These are phyloP conservation scores for Nicator chloris DNA, from an alignment of 2,113 vertebrate species.

Conservation along the genomic window DNA sequence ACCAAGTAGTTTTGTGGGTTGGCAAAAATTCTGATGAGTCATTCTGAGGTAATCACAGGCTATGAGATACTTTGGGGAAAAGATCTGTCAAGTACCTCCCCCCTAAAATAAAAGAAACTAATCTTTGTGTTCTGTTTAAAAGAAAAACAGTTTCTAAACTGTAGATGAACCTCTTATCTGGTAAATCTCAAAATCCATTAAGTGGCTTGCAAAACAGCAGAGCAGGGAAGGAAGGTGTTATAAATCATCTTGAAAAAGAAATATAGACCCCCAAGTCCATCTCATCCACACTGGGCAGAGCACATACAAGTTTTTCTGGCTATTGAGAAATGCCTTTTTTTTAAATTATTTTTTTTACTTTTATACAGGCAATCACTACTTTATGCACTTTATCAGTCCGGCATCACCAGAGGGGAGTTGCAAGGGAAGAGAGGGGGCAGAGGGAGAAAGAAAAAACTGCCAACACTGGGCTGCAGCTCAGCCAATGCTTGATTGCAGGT, in stretches of 20 bases:
- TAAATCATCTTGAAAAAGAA: conserved; percentile 35
- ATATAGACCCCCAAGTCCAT: neutral
- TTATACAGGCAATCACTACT: neutral
- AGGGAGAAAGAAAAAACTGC: conserved; percentile 43
- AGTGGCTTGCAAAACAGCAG: neutral
- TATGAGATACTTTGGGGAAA: neutral
- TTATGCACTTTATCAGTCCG: neutral
- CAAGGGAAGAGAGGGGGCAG: neutral
- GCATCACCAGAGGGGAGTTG: neutral
- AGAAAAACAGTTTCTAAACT: conserved; percentile 2
- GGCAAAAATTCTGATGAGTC: neutral
- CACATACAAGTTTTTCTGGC: neutral
- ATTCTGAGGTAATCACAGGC: neutral
- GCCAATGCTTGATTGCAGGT: conserved; percentile 49
- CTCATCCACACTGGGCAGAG: neutral
- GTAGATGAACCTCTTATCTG: conserved; percentile 33
- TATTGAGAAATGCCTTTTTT: neutral
- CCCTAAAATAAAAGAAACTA: neutral
- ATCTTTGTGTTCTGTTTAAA: neutral
- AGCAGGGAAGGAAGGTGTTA: neutral
- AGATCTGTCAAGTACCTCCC: neutral
- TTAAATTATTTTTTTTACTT: neutral
- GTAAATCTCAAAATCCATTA: conserved; percentile 14
- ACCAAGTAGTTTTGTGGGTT: neutral
- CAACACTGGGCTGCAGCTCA: neutral